Evolutionary conservation across 2,888 invertebrate species (phyloP).

Genomic region (Drosophila anomalata): DNA sequence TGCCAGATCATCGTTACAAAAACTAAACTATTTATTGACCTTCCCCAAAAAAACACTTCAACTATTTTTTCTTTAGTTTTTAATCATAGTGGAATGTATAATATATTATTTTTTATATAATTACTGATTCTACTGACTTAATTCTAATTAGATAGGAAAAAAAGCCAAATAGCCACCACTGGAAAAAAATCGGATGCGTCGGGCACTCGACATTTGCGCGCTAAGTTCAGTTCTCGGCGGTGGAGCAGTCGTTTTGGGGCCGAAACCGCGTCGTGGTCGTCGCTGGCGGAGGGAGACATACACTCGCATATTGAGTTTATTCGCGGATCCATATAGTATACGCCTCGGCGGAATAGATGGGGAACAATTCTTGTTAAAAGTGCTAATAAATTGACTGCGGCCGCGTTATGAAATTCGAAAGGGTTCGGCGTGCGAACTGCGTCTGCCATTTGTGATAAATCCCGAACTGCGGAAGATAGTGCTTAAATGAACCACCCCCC

Average conservation of each 20-base stretch:
- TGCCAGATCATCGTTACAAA: slow-evolving; percentile 1
- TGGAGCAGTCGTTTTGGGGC: slow-evolving; percentile 54
- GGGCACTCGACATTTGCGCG: slow-evolving; percentile 30
- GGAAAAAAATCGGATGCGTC: slow-evolving; percentile 45
- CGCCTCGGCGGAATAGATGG: slow-evolving; percentile 61
- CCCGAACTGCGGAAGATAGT: slow-evolving; percentile 24
- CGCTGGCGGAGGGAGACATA: slow-evolving; percentile 9
- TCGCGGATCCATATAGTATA: slow-evolving; percentile 40
- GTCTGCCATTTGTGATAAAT: slow-evolving; percentile 22
- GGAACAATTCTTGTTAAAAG: slow-evolving; percentile 67
- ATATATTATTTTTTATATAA: neutral
- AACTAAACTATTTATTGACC: neutral
- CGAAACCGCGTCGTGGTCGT: slow-evolving; percentile 36
- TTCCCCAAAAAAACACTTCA: neutral
- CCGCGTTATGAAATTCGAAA: slow-evolving; percentile 44
- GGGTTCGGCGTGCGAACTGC: slow-evolving; percentile 27
- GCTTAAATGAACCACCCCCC: slow-evolving; percentile 9
- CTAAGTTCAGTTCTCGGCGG: slow-evolving; percentile 68
- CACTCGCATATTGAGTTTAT: slow-evolving; percentile 21
- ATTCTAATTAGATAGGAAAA: neutral
- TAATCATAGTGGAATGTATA: no score
- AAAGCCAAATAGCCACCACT: neutral
- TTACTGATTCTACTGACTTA: neutral
- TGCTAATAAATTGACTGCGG: slow-evolving; percentile 73
- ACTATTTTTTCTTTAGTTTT: neutral